Base-by-base conservation (phyloP, 2,797 vertebrate species). In the Xerus rutilus region DNA sequence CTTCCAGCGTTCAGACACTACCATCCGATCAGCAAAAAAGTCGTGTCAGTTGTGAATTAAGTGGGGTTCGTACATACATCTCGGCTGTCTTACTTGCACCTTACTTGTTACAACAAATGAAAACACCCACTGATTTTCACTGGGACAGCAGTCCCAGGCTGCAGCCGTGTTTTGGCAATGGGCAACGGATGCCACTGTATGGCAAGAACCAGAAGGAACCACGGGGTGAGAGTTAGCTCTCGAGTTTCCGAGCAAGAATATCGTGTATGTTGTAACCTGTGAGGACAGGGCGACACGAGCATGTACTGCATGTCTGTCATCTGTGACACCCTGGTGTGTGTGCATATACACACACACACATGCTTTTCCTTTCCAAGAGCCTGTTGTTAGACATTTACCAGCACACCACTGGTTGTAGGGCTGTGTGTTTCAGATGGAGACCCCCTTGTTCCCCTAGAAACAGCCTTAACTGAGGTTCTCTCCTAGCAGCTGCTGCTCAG, bases 161-260 rank as follows among this genome's bases (percentile, higher is more conserved):
- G 21, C 21, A 64, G 21, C 23, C 7, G 35, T 0, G 9, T 21
- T 14, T 59, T 39, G n/a, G 25, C 9, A 47, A 28, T 32, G 45
- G n/a, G 18, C 9, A 47, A 28, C 25, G 45, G 11, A 11, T 0
- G 4, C 45, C 11, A 35, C 0, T 2, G 7, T 4, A 12, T 0
- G 13, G 43, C 17, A 23, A 82, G 86, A 35, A 49, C 57, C 57
- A 39, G 39, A 67, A 7, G 39, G 28, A 57, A 57, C 35, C 62
- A 59, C 7, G 30, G 11, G 35, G 69, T 20, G 43, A 35, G 35
- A 47, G 30, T 2, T 21, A 18, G 32, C 32, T 54, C 25, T 59
- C 15, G 12, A n/a, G 45, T 45, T 70, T 21, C 69, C 13, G 86
- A 84, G 59, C n/a, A 69, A 72, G 35, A 73, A 8, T 21, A 49